phyloP scores from a whole-genome alignment of 2,888 invertebrate genomes.

The Orgyia antiqua region DNA sequence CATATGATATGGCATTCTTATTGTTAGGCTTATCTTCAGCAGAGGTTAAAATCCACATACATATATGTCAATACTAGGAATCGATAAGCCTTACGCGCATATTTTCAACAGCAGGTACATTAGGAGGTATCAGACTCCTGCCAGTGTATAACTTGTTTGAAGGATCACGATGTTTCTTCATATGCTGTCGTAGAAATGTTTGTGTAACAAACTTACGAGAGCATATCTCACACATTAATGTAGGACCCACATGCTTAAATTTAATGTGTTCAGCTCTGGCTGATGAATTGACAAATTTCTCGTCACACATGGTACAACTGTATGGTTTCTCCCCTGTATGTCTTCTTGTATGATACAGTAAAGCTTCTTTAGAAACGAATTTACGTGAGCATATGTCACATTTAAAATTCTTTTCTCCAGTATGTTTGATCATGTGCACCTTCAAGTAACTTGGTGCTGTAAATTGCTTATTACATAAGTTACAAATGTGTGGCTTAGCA shows the following conservation, averaged over 20 bases:
- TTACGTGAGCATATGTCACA: constrained; percentile 54
- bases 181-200: constrained; percentile 56
- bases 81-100: constrained; percentile 29
- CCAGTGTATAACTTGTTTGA: constrained; percentile 54
- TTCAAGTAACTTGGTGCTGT: constrained; percentile 52
- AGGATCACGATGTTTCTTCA: constrained; percentile 58
- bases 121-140: constrained; percentile 42
- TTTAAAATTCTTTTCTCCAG: constrained; percentile 52
- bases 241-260: constrained; percentile 54
- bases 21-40: too few species aligned
- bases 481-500: constrained; percentile 5
- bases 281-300: constrained; percentile 57
- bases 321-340: constrained; percentile 64
- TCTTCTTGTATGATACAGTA: constrained; percentile 53
- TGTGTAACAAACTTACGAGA: constrained; percentile 59
- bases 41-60: too few species aligned
- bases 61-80: too few species aligned
- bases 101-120: constrained; percentile 49
- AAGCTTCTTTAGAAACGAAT: constrained; percentile 56
- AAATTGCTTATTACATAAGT: constrained; percentile 60
- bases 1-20: too few species aligned
- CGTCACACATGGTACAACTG: constrained; percentile 55
- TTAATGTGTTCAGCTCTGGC: constrained; percentile 54
- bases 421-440: constrained; percentile 59
- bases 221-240: constrained; percentile 53